Percentiles rank a stretch among this genome's conserved stretches.
Evolutionary conservation across 1,140 invertebrate genomes (phyloP).

Genomic region (Drosophila azteca): DNA sequence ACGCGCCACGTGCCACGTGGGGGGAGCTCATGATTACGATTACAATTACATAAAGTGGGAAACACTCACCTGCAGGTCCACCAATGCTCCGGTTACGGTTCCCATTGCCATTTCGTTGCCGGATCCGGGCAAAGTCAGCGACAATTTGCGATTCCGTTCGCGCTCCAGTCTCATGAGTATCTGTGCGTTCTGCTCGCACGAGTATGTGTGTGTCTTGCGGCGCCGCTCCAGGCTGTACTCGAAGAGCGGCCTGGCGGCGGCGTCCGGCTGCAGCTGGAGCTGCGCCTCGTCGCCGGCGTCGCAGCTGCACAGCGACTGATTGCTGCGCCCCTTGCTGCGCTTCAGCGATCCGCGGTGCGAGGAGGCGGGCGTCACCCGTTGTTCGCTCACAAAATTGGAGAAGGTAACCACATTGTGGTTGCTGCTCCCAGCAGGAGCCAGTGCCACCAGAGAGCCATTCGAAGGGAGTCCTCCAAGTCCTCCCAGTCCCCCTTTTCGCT

Average conservation of each 20-base stretch:
- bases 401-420: conserved; percentile 75
- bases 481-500: conserved; percentile 64
- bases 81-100: conserved; percentile 1
- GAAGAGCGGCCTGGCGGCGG: conserved; percentile 69
- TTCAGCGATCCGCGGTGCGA: conserved; percentile 77
- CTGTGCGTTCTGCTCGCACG: conserved; percentile 82
- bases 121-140: conserved; percentile 53
- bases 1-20: conserved; percentile 35
- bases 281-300: conserved; percentile 77
- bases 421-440: conserved; percentile 37
- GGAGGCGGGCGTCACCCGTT: conserved; percentile 46
- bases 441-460: conserved; percentile 39
- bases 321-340: conserved; percentile 80
- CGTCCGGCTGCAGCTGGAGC: conserved; percentile 76
- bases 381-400: conserved; percentile 74
- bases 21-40: conserved; percentile 61
- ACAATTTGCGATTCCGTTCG: conserved; percentile 81
- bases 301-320: conserved; percentile 82
- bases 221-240: conserved; percentile 81
- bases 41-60: conserved; percentile 56
- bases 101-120: conserved; percentile 25
- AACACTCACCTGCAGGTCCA: conserved; percentile 68
- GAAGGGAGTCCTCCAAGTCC: conserved; percentile 24
- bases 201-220: conserved; percentile 80
- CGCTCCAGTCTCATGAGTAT: conserved; percentile 83